These are phyloP conservation scores for Tyrophagus putrescentiae DNA, from an alignment of 1,140 invertebrate species.

Conservation along the genomic window DNA sequence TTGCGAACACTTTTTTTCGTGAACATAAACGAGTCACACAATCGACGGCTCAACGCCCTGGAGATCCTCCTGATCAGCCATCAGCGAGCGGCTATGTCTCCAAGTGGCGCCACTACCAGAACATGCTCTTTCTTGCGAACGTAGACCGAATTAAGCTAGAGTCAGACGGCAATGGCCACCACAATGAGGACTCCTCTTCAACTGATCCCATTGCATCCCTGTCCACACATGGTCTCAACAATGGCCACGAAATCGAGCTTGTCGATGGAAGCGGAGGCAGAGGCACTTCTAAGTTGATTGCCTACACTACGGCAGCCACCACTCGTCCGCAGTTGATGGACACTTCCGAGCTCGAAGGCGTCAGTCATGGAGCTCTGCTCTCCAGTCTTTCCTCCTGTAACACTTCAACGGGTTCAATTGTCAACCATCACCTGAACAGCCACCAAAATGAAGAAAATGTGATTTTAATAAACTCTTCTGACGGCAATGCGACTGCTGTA, in stretches of 20 bases:
- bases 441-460: neutral
- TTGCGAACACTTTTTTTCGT: constrained; percentile 17
- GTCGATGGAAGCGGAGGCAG: neutral
- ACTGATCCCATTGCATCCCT: no score
- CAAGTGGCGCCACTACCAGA: constrained; percentile 1
- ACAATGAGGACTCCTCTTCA: neutral
- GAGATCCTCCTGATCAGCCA: neutral
- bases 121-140: constrained; percentile 8
- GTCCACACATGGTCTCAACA: no score
- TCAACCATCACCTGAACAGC: neutral
- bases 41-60: neutral
- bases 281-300: neutral
- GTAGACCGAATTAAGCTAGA: neutral
- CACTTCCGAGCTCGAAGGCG: neutral
- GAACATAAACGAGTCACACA: constrained; percentile 10
- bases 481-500: neutral
- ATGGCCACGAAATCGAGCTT: constrained; percentile 8
- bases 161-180: neutral
- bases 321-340: neutral
- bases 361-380: neutral
- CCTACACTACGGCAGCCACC: neutral
- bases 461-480: neutral
- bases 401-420: neutral
- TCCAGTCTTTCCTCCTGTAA: no score
- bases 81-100: constrained; percentile 2